phyloP scores from a whole-genome alignment of 1,140 invertebrate species.

The Marisa cornuarietis region DNA sequence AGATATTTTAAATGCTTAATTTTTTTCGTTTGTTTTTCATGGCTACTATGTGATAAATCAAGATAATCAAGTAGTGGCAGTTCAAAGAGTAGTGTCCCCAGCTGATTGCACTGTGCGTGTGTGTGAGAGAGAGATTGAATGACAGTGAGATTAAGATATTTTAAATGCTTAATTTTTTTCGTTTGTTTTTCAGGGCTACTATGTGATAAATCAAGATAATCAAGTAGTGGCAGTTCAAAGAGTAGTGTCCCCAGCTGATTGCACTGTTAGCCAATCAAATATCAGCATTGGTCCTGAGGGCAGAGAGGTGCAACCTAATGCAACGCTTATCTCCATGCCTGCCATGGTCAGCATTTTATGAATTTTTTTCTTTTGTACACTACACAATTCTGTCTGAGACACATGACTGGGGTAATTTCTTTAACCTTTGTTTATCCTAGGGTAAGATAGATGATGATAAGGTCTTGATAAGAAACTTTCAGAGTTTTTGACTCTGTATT shows the following conservation, averaged over 20 bases:
- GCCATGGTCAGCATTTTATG: conserved; percentile 18
- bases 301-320: conserved; percentile 26
- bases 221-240: conserved; percentile 47
- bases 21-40: conserved; percentile 25
- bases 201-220: conserved; percentile 43
- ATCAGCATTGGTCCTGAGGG: conserved; percentile 29
- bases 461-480: too few species aligned
- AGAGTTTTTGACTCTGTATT: too few species aligned
- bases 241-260: conserved; percentile 53
- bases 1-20: too few species aligned
- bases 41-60: conserved; percentile 44
- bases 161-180: neutral
- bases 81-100: conserved; percentile 54
- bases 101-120: conserved; percentile 43
- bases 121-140: too few species aligned
- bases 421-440: too few species aligned
- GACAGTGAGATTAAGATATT: neutral
- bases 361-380: too few species aligned
- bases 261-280: conserved; percentile 53
- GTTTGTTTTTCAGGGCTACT: conserved; percentile 39
- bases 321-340: conserved; percentile 25
- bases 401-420: too few species aligned
- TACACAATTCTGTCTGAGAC: too few species aligned
- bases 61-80: conserved; percentile 42
- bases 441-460: too few species aligned